Evolutionary conservation across 2,113 vertebrate species (phyloP).

Genomic region (Pteronura brasiliensis): DNA sequence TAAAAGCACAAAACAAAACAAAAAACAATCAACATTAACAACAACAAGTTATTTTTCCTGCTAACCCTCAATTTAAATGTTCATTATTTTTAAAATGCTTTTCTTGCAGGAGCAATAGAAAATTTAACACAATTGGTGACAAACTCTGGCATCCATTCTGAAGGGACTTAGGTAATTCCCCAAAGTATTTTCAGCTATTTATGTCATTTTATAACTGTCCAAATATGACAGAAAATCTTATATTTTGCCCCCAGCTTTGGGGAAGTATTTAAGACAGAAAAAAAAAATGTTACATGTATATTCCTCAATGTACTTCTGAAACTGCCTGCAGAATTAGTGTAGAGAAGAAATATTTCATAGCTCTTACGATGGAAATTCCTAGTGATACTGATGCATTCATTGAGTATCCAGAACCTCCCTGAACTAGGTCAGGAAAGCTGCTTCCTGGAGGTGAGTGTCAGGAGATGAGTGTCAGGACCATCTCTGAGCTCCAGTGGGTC

Average conservation of each 20-base stretch:
- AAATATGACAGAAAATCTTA: not conserved
- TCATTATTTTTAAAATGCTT: constrained; percentile 46
- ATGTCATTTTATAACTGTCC: not conserved
- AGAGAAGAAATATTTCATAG: not conserved
- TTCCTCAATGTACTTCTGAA: not conserved
- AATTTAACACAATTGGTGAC: constrained; percentile 48
- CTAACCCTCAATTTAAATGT: not conserved
- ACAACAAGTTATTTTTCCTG: not conserved
- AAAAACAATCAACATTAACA: not conserved
- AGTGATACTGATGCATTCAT: not conserved
- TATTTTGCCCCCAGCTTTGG: not conserved
- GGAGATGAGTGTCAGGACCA: not conserved
- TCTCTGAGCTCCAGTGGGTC: accelerated
- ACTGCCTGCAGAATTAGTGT: not conserved
- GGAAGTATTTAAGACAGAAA: not conserved
- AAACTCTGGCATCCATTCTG: not conserved
- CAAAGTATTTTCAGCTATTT: constrained; percentile 26
- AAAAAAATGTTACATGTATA: not conserved
- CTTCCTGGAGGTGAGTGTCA: not conserved
- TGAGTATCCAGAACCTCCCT: not conserved
- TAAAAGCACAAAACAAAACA: not conserved
- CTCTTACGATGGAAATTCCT: not conserved
- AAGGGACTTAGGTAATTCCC: constrained; percentile 1
- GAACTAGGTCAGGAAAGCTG: not conserved
- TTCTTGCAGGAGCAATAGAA: constrained; percentile 27